Conservation (phyloP, 2,113 vertebrate genomes). For the Ariopsis seemanni region DNA sequence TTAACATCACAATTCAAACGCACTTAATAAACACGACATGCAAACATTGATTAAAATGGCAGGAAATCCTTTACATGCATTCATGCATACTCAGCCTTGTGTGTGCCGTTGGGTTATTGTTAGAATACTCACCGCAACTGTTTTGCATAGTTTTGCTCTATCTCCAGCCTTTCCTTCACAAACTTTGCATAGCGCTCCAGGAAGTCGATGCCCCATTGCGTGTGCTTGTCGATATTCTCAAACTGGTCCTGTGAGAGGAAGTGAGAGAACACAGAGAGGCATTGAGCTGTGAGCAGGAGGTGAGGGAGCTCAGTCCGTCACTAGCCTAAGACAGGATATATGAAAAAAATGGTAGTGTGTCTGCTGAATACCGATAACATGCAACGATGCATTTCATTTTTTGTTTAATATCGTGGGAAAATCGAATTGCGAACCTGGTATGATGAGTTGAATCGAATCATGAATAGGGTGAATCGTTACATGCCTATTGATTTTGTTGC, state of each 20-base stretch:
- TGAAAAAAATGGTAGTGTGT: slow-evolving; percentile 38
- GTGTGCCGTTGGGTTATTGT: not conserved
- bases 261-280: slow-evolving; percentile 46
- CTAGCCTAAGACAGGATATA: slow-evolving; percentile 43
- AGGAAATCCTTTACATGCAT: not conserved
- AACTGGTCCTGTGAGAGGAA: slow-evolving; percentile 89
- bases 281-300: slow-evolving; percentile 19
- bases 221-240: slow-evolving; percentile 97
- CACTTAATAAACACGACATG: not conserved
- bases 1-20: not conserved
- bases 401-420: too few relatives aligned
- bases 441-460: too few relatives aligned
- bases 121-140: slow-evolving; percentile 84
- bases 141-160: slow-evolving; percentile 97
- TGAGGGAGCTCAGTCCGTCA: not conserved
- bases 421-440: too few relatives aligned
- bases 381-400: too few relatives aligned
- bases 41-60: not conserved
- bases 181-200: slow-evolving; percentile 97
- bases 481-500: not conserved
- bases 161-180: slow-evolving; percentile 97
- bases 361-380: slow-evolving; percentile 10
- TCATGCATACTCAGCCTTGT: not conserved
- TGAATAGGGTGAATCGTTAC: too few relatives aligned
- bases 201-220: slow-evolving; percentile 98